Evolutionary conservation across 2,797 vertebrate species (phyloP), one percentile per base, ranked within the genome.

Genomic region (Molossus alvarezi): DNA sequence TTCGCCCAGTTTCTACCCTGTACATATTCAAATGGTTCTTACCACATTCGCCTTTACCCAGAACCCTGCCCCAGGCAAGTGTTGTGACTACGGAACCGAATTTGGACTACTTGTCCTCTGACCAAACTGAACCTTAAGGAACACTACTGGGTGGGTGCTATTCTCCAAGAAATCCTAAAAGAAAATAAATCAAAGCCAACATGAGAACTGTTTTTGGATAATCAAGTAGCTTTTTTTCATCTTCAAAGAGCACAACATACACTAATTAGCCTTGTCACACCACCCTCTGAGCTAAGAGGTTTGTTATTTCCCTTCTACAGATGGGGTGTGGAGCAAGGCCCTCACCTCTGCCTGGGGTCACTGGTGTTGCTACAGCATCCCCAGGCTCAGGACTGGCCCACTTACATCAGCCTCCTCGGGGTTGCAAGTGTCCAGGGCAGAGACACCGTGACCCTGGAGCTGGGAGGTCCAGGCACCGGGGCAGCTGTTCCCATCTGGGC

Each of bases 331-430:
- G 45, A 69, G 58, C 67, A 72, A 75, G 23, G 67, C 25, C 37
- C 69, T 91, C 91, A 69, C 95, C 94, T 64, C 73, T 4, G n/a
- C 88, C 97, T 88, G n/a, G 5, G 88, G 91, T 90, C 93, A 90
- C 65, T 33, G 71, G 57, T 4, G 71, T 6, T 71, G 81, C 83
- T 27, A 20, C 72, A 81, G 72, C 25, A 11, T 62, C 76, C 29
- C 21, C 18, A 58, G 73, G 57, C 85, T 60, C 17, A 21, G 11
- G 69, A 60, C 55, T 12, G n/a, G 75, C 84, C 57, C 41, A 41
- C 48, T 48, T 55, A 51, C 7, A 80, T 62, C 21, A 53, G 67
- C 55, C 81, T 81, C 58, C 64, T 20, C 1, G 6, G 48, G 27
- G 57, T 55, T 84, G 62, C 14, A 37, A 57, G 55, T 62, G 10